Evolutionary conservation across 2,888 invertebrate species (phyloP).

Genomic region (Drosophila cognata): DNA sequence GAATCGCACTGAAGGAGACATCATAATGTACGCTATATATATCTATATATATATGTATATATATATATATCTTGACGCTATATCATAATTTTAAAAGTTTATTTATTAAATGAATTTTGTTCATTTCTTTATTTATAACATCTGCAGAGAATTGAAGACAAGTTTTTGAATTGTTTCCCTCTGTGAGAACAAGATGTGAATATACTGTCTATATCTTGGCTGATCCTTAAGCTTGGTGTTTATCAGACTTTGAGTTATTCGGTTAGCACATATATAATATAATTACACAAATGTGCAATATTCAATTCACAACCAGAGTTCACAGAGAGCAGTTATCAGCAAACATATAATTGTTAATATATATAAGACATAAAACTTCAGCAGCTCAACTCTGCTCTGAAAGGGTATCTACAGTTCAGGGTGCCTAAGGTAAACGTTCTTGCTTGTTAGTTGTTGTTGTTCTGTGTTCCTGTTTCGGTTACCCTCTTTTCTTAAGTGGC

Average conservation of each 20-base stretch:
- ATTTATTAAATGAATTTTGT: not conserved
- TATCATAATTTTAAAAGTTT: not conserved
- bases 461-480: conserved; percentile 1
- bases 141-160: not conserved
- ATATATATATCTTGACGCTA: not conserved
- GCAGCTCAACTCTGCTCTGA: not conserved
- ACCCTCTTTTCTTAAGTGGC: conserved; percentile 7
- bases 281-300: not conserved
- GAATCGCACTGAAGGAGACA: not conserved
- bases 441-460: not conserved
- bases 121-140: not conserved
- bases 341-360: not conserved
- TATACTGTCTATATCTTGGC: not conserved
- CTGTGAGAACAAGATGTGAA: not conserved
- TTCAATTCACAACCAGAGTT: not conserved
- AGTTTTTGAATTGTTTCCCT: not conserved
- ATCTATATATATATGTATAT: too few relatives aligned
- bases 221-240: not conserved
- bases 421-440: not conserved
- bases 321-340: not conserved
- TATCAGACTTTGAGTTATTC: not conserved
- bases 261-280: not conserved
- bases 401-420: not conserved
- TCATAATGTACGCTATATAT: not conserved
- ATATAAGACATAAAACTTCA: not conserved